A percentile compares a stretch with the other conserved stretches of the same genome.
phyloP scores from a whole-genome alignment of 1,140 invertebrate species.

The Caenorhabditis brenneri region DNA sequence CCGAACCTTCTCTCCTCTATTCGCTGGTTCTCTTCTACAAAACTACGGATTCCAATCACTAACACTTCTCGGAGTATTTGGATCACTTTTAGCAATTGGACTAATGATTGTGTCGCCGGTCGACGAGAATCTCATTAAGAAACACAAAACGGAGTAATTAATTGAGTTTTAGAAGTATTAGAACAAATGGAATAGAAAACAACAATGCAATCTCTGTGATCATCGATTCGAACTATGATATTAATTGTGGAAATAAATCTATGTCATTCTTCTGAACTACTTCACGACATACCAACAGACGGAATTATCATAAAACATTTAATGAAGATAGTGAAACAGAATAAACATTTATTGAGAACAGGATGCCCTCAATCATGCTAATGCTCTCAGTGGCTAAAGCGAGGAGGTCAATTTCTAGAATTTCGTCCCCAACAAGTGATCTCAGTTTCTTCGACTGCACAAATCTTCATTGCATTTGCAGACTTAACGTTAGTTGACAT shows the following conservation, averaged over 20 bases:
- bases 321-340: too few species aligned
- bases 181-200: too few species aligned
- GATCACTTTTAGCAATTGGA: neutral
- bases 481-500: too few species aligned
- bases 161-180: neutral
- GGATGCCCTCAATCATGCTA: too few species aligned
- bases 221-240: neutral
- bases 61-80: neutral
- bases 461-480: too few species aligned
- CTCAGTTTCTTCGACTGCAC: too few species aligned
- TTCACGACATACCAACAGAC: neutral
- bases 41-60: slow-evolving; percentile 45
- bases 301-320: neutral
- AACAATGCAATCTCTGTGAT: too few species aligned
- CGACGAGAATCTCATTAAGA: slow-evolving; percentile 31
- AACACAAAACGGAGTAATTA: slow-evolving; percentile 26
- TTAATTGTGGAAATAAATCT: neutral
- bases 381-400: too few species aligned
- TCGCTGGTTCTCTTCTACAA: slow-evolving; percentile 51
- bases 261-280: neutral
- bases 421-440: too few species aligned
- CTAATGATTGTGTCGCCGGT: slow-evolving; percentile 21
- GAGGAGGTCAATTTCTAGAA: too few species aligned
- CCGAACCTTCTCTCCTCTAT: slow-evolving; percentile 53
- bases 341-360: too few species aligned